Conservation (phyloP, 2,113 vertebrate species). For the Phaethornis superciliosus region DNA sequence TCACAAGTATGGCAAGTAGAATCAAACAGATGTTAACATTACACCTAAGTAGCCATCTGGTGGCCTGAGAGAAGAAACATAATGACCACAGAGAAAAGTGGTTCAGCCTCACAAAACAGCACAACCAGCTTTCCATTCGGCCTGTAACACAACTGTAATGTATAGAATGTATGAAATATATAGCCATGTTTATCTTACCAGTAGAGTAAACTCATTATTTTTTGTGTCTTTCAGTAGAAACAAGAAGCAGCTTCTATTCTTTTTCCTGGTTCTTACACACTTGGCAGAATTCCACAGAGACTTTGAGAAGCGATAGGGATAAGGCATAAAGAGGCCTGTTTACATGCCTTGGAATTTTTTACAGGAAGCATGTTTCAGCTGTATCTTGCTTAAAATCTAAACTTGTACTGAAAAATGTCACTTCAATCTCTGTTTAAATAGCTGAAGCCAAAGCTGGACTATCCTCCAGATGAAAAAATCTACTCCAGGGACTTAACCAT, state of each 20-base stretch:
- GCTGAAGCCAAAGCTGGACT: background rate
- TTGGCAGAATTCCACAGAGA: background rate
- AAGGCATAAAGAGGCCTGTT: background rate
- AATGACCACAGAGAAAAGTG: background rate
- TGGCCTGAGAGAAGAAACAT: background rate
- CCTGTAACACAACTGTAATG: background rate
- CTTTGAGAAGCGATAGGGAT: background rate
- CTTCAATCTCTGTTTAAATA: background rate
- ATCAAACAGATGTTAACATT: background rate
- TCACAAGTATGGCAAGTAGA: background rate
- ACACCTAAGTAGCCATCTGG: slow-evolving; percentile 19
- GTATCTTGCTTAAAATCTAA: background rate
- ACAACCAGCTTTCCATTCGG: background rate
- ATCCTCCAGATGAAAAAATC: background rate
- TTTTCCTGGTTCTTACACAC: background rate
- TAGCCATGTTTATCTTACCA: background rate
- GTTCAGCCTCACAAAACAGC: background rate
- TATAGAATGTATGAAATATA: background rate
- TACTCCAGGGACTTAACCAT: background rate
- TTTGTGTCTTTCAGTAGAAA: background rate
- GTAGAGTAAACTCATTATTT: background rate
- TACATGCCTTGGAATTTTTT: background rate
- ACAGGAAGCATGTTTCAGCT: background rate
- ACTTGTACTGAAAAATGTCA: background rate
- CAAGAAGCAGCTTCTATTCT: background rate